Base-by-base conservation (phyloP, 2,797 vertebrate species). In the Clarias laeviceps region DNA sequence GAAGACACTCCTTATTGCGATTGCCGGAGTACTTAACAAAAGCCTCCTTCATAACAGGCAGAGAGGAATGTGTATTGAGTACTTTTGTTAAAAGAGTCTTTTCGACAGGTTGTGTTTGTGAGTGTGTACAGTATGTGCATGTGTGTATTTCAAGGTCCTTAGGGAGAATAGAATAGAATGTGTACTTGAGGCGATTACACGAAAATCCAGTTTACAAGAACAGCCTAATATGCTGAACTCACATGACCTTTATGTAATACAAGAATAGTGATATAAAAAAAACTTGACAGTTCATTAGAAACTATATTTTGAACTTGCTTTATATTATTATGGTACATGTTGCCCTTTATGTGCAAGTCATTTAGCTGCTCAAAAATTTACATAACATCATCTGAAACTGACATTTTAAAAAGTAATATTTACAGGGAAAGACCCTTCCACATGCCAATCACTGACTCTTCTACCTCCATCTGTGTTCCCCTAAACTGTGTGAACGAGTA, bases 171-270 rank as follows among this genome's bases (percentile, higher is more conserved):
- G 54, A 34, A 34, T 34, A 34, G 32, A 34, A 34, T 80, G 18
- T 79, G 64, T 86, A 59, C 64, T 81, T 69, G 64, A 45, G 84
- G 69, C 80, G 84, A 92, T 91, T 92, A 93, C 88, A 91, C 40
- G 18, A 81, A 8, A 77, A 83, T 70, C 78, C 73, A 74, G 89
- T 92, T 89, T 85, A 87, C 84, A 89, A 84, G 68, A 90, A 92
- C 90, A 69, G 88, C 50, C 68, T 62, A 37, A 83, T 69, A 81
- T 40, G 9, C 77, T 72, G 77, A 56, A 17, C 56, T 77, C 70
- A 34, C 34, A 76, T 83, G 85, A 87, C 62, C 27, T 85, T 81
- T 72, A 85, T 76, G 68, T 65, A 84, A 82, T 37, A 34, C 78
- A 84, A 50, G 5, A 34, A 34, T 77, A 37, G 45, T 4, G 2